Percentiles rank a stretch among this genome's conserved stretches.
phyloP scores from a whole-genome alignment of 2,888 invertebrate species.

The Acrocyrtus sp. region DNA sequence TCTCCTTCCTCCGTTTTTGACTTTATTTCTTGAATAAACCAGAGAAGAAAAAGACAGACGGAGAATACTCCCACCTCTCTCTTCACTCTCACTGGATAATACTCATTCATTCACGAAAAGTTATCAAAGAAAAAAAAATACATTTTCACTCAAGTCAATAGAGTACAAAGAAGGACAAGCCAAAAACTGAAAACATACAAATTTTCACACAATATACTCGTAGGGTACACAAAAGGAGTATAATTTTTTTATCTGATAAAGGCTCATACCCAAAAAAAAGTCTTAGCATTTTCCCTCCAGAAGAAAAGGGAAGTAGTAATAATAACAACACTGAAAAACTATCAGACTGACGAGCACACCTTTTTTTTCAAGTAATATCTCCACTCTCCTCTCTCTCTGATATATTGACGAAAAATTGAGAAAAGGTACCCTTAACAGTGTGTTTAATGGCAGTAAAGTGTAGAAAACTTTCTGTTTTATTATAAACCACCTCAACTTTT shows the following conservation, averaged over 20 bases:
- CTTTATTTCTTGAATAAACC: background rate
- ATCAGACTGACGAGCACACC: slow-evolving; percentile 33
- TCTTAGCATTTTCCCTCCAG: slow-evolving; percentile 47
- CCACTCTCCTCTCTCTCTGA: too few relatives aligned
- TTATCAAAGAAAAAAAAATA: slow-evolving; percentile 22
- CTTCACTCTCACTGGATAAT: slow-evolving; percentile 35
- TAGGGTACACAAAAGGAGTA: slow-evolving; percentile 16
- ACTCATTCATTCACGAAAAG: slow-evolving; percentile 44
- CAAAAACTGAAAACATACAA: slow-evolving; percentile 42
- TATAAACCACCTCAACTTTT: too few relatives aligned
- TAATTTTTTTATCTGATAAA: too few relatives aligned
- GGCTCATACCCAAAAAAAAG: too few relatives aligned
- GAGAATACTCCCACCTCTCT: background rate
- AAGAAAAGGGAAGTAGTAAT: slow-evolving; percentile 45
- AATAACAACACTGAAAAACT: slow-evolving; percentile 37
- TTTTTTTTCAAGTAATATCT: slow-evolving; percentile 27
- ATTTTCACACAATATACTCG: slow-evolving; percentile 27
- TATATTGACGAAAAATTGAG: slow-evolving; percentile 14
- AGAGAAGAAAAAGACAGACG: background rate
- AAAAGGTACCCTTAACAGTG: slow-evolving; percentile 34
- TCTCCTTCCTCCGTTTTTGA: slow-evolving; percentile 4
- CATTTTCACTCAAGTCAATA: slow-evolving; percentile 43
- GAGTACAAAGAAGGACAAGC: slow-evolving; percentile 44
- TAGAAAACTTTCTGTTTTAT: too few relatives aligned
- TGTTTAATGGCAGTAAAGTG: too few relatives aligned